Evolutionary conservation across 2,888 invertebrate species (phyloP).

Genomic region (Alloplasta piceator): DNA sequence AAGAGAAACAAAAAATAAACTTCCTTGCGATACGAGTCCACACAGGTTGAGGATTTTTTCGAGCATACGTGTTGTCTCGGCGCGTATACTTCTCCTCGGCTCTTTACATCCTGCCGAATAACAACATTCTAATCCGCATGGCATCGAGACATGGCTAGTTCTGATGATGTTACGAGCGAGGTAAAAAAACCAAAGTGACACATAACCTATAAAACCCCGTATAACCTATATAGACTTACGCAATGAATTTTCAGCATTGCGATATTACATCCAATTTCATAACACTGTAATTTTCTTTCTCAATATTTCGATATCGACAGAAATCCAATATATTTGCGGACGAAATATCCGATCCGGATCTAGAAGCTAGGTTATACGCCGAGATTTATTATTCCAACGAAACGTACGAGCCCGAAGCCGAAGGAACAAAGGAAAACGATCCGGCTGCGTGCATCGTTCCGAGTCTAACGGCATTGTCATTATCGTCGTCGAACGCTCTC

Average conservation of each 20-base stretch:
- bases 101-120: background rate
- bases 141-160: constrained; percentile 56
- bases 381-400: constrained; percentile 75
- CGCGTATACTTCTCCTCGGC: constrained; percentile 14
- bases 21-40: too few relatives aligned
- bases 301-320: constrained; percentile 20
- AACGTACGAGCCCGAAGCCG: constrained; percentile 57
- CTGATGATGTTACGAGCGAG: constrained; percentile 44
- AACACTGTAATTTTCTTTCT: background rate
- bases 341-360: constrained; percentile 63
- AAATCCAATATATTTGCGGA: constrained; percentile 36
- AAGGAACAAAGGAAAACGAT: constrained; percentile 1
- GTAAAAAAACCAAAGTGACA: constrained; percentile 34
- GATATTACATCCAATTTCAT: background rate
- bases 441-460: background rate
- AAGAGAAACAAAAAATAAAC: too few relatives aligned
- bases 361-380: constrained; percentile 76
- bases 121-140: constrained; percentile 22
- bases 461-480: background rate
- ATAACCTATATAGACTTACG: constrained; percentile 19
- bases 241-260: background rate
- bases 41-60: background rate
- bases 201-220: constrained; percentile 42
- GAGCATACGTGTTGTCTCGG: background rate
- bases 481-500: background rate